These are phyloP conservation scores for Cryptoprocta ferox DNA, from an alignment of 2,797 vertebrate genomes.

Conservation along the genomic window DNA sequence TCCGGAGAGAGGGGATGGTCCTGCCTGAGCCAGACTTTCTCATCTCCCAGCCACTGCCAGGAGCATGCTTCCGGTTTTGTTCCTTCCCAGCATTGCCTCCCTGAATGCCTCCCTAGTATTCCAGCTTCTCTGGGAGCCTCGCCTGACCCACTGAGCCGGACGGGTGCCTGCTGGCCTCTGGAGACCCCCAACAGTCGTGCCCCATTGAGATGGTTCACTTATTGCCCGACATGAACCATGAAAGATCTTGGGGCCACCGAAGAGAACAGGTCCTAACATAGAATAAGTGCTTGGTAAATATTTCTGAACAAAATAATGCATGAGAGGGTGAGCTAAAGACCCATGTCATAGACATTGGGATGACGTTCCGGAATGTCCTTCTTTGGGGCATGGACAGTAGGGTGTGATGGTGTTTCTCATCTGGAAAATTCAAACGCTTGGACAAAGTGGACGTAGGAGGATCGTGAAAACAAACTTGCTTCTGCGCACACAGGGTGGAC, in stretches of 20 bases:
- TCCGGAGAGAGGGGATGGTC: accelerated
- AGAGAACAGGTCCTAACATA: background rate
- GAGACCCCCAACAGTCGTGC: background rate
- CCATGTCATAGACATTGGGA: background rate
- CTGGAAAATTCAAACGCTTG: background rate
- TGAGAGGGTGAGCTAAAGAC: background rate
- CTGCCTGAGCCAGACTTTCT: background rate
- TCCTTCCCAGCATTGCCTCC: no score
- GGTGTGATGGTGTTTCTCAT: background rate
- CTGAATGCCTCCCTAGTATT: background rate
- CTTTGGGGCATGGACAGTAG: background rate
- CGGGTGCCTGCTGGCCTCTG: background rate
- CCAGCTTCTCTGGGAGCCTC: accelerated
- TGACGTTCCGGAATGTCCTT: background rate
- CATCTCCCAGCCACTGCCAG: background rate
- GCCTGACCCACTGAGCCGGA: background rate
- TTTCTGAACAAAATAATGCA: background rate
- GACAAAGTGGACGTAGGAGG: background rate
- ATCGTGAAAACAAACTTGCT: background rate
- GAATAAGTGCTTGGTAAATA: background rate
- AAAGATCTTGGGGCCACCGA: background rate
- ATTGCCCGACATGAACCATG: background rate
- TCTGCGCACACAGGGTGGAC: accelerated
- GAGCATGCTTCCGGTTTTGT: accelerated
- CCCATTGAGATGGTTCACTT: accelerated